Base-by-base conservation (phyloP, 2,888 invertebrate species). In the Synergus umbraculus region DNA sequence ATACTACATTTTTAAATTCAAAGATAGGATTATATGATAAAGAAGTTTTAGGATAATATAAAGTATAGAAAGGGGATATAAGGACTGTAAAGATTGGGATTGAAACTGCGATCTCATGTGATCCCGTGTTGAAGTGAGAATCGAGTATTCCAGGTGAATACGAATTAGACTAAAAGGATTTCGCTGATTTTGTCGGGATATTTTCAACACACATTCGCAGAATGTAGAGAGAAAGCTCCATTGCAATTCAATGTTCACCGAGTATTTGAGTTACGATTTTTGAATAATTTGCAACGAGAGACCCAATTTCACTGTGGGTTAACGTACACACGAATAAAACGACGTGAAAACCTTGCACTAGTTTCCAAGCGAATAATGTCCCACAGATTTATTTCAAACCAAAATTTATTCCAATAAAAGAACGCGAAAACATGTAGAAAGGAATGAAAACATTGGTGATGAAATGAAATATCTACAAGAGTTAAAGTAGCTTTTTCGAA, bases 251-350 rank as follows among this genome's bases (percentile, higher is more conserved):
- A 49, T 49, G 49, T 49, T 69, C 69, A 29, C 15, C 46, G 15
- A 29, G 69, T 69, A 69, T 69, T 69, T 69, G 69, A 69, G 69
- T 69, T 69, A 22, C 69, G 69, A 69, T 69, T 69, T 69, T 46
- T 69, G 69, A 69, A 69, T 69, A 69, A 69, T 69, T 69, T 54
- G 46, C 49, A 69, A 49, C 46, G 29, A 29, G 49, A 69, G 49
- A 69, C 49, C 49, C 69, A 44, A 69, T 69, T 69, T 69, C 69
- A 69, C 49, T 69, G 49, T 69, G 69, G 49, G 67, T 67, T 18
- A 46, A 69, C 22, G 46, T 49, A 69, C 49, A 49, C 29, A 49
- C 49, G 9, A 29, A 49, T 69, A 29, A 69, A 69, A 29, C 49
- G 69, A 69, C 49, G 49, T 22, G 49, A 69, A 49, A 66, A 66